A percentile compares a stretch with the other conserved stretches of the same genome.
These are phyloP conservation scores for Epinephelus coioides DNA, from an alignment of 2,797 vertebrate species.

Conservation along the genomic window DNA sequence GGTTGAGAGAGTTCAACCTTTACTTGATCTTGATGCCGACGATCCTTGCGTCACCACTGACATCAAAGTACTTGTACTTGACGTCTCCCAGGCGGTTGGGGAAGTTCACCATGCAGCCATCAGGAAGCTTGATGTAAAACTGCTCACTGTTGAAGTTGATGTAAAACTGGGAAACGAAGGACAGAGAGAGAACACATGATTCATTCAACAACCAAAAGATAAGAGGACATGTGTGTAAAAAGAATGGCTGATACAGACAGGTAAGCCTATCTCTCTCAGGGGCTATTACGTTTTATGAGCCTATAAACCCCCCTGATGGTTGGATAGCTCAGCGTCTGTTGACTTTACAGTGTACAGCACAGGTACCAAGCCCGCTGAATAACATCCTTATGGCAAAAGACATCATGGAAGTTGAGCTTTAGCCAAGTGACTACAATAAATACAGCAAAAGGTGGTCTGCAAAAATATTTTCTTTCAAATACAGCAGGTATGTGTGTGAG, in stretches of 20 bases:
- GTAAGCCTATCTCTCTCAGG: not conserved
- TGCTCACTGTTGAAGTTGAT: slow-evolving; percentile 79
- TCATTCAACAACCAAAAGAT: not conserved
- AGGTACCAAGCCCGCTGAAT: not conserved
- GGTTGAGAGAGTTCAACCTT: not conserved
- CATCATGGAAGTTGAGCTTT: not conserved
- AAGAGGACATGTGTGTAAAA: not conserved
- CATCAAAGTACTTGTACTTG: slow-evolving; percentile 78
- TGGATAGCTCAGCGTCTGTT: not conserved
- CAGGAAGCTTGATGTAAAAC: slow-evolving; percentile 84
- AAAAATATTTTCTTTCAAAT: not conserved
- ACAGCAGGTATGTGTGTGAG: not conserved
- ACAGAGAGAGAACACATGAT: not conserved
- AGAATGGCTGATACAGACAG: not conserved
- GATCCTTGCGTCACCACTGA: slow-evolving; percentile 73
- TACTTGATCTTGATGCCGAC: slow-evolving; percentile 81
- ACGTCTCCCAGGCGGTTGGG: slow-evolving; percentile 85
- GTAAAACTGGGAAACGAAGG: slow-evolving; percentile 64
- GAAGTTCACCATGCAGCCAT: slow-evolving; percentile 81
- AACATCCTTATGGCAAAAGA: not conserved
- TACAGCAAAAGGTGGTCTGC: not conserved
- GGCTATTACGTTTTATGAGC: slow-evolving; percentile 31
- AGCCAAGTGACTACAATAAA: slow-evolving; percentile 1
- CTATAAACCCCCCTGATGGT: slow-evolving; percentile 1
- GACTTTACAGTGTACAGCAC: slow-evolving; percentile 6